A percentile compares a stretch with the other conserved stretches of the same genome.
Conservation (phyloP, 2,113 vertebrate species). For the Podocnemis expansa region DNA sequence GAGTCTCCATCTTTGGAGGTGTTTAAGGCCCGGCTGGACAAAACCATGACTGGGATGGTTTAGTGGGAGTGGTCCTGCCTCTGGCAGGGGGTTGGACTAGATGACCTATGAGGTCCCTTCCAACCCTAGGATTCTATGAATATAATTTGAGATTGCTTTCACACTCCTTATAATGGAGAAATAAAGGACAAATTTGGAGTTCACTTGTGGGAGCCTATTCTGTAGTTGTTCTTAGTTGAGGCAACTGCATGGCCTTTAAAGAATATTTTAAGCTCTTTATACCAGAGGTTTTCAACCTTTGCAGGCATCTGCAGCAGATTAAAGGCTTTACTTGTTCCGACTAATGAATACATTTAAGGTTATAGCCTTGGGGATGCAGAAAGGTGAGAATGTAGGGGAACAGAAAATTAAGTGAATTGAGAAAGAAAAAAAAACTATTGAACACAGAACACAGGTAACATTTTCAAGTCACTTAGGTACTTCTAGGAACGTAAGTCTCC, state of each 20-base stretch:
- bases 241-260: background rate
- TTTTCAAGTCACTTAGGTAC: background rate
- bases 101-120: too few species aligned
- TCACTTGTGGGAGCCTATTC: background rate
- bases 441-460: conserved; percentile 4
- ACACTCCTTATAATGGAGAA: background rate
- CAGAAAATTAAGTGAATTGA: conserved; percentile 43
- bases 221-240: conserved; percentile 40
- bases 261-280: conserved; percentile 3
- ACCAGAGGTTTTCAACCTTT: conserved; percentile 27
- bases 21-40: too few species aligned
- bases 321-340: conserved; percentile 56
- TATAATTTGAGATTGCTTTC: background rate
- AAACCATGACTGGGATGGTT: too few species aligned
- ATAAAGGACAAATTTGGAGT: background rate
- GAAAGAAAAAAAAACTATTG: background rate
- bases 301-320: conserved; percentile 53
- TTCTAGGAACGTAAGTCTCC: background rate
- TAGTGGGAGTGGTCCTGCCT: too few species aligned
- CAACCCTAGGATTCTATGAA: too few species aligned
- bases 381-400: background rate
- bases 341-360: conserved; percentile 51
- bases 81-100: too few species aligned
- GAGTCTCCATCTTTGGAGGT: too few species aligned
- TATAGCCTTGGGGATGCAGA: conserved; percentile 55